A percentile compares a stretch with the other conserved stretches of the same genome.
Evolutionary conservation across 2,888 invertebrate species (phyloP).

Genomic region (Drosophila birchii): DNA sequence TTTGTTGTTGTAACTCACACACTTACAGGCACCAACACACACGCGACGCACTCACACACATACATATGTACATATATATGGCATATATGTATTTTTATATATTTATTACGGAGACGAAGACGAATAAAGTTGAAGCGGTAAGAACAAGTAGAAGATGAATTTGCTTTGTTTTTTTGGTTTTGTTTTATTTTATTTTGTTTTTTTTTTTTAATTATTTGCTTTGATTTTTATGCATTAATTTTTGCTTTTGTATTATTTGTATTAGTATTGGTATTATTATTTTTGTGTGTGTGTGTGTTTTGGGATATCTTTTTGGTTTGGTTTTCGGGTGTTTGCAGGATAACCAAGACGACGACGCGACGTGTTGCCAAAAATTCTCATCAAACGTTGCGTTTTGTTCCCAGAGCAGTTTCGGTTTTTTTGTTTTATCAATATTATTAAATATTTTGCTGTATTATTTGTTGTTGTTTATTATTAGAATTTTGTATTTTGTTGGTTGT

Average conservation of each 20-base stretch:
- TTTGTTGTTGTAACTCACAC: constrained; percentile 57
- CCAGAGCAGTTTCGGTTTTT: constrained; percentile 45
- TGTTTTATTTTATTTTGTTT: constrained; percentile 10
- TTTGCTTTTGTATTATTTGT: not conserved
- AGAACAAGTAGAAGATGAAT: constrained; percentile 54
- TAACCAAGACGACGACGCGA: constrained; percentile 53
- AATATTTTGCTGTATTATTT: constrained; percentile 4
- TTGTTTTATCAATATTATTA: not conserved
- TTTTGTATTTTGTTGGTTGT: constrained; percentile 6
- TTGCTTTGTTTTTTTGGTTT: constrained; percentile 25
- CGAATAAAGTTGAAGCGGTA: constrained; percentile 53
- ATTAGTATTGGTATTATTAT: constrained; percentile 8
- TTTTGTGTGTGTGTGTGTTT: constrained; percentile 12
- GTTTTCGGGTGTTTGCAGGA: constrained; percentile 24
- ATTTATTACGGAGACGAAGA: constrained; percentile 47
- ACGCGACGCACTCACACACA: constrained; percentile 55
- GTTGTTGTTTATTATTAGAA: constrained; percentile 5
- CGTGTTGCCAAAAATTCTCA: constrained; percentile 48
- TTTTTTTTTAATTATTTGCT: constrained; percentile 8
- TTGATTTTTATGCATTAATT: constrained; percentile 21
- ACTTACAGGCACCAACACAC: constrained; percentile 64
- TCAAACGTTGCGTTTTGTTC: constrained; percentile 46
- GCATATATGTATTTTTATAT: constrained; percentile 27
- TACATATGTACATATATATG: constrained; percentile 28
- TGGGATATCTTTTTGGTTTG: constrained; percentile 2